Conservation (phyloP, 2,888 invertebrate species). For the Apamea crenata region DNA sequence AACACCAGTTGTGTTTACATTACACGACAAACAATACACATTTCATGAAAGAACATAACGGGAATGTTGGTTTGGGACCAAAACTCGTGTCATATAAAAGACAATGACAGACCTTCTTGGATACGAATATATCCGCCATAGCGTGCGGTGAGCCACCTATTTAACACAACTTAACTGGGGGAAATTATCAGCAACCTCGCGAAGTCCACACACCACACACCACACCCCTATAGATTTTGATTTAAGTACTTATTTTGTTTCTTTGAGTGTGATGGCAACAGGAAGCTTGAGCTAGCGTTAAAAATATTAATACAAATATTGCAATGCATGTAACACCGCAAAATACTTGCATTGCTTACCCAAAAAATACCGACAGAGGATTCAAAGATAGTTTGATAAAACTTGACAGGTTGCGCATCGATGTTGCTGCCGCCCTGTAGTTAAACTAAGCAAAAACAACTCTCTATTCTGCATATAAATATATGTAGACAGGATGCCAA, state of each 20-base stretch:
- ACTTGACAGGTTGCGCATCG: neutral
- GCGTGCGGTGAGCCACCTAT: slow-evolving; percentile 33
- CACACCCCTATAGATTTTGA: slow-evolving; percentile 40
- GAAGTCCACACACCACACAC: slow-evolving; percentile 33
- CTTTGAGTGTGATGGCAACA: slow-evolving; percentile 40
- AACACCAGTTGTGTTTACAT: slow-evolving; percentile 31
- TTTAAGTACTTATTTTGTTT: slow-evolving; percentile 43
- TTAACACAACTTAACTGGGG: slow-evolving; percentile 18
- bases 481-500: too few species aligned
- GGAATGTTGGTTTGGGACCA: slow-evolving; percentile 19
- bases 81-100: slow-evolving; percentile 13
- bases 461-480: too few species aligned
- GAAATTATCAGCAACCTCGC: slow-evolving; percentile 30
- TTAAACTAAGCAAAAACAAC: neutral
- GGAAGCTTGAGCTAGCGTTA: slow-evolving; percentile 12
- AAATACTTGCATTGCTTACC: slow-evolving; percentile 23
- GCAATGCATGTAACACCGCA: slow-evolving; percentile 11
- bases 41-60: slow-evolving; percentile 10
- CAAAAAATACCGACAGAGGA: slow-evolving; percentile 16
- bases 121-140: slow-evolving; percentile 17
- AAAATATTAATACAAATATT: slow-evolving; percentile 15
- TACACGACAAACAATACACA: slow-evolving; percentile 39
- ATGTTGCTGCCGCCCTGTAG: neutral
- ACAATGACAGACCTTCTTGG: slow-evolving; percentile 15
- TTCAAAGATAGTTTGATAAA: slow-evolving; percentile 16